Evolutionary conservation across 2,888 invertebrate species (phyloP).

Genomic region (Drosophila pegasa): DNA sequence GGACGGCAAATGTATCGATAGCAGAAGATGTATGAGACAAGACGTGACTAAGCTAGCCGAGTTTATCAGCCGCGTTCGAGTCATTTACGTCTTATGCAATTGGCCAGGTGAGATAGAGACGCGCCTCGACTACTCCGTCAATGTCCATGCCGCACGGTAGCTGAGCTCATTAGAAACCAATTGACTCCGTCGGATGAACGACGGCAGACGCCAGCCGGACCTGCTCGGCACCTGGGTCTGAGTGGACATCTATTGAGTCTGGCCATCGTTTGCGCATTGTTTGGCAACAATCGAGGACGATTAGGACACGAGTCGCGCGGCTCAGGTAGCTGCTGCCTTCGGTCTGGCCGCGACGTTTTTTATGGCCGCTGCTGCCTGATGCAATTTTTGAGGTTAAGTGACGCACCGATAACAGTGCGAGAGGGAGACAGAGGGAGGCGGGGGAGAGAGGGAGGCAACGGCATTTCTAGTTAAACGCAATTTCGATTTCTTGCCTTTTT

Average conservation of each 20-base stretch:
- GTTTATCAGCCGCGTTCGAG: constrained; percentile 13
- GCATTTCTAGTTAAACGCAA: constrained; percentile 26
- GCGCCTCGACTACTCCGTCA: constrained; percentile 10
- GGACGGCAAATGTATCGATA: neutral
- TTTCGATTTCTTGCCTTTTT: constrained; percentile 17
- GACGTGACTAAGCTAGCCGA: constrained; percentile 28
- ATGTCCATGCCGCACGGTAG: constrained; percentile 41
- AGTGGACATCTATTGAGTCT: constrained; percentile 41
- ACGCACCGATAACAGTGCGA: constrained; percentile 8
- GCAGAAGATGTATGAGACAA: constrained; percentile 13
- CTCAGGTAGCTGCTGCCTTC: constrained; percentile 30
- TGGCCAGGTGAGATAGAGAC: constrained; percentile 5
- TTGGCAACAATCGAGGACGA: constrained; percentile 35
- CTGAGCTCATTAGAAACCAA: constrained; percentile 78
- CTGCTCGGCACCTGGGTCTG: constrained; percentile 4
- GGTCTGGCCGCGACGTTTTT: constrained; percentile 27
- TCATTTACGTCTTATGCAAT: constrained; percentile 19
- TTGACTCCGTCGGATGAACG: constrained; percentile 70
- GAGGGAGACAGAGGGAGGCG: neutral
- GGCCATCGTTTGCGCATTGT: constrained; percentile 63
- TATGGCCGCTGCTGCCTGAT: constrained; percentile 44
- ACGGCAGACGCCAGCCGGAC: constrained; percentile 42
- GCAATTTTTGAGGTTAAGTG: constrained; percentile 40
- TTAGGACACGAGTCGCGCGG: constrained; percentile 42
- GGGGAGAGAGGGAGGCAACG: neutral